Base-by-base conservation (phyloP, 2,888 invertebrate species). In the Griposia aprilina region DNA sequence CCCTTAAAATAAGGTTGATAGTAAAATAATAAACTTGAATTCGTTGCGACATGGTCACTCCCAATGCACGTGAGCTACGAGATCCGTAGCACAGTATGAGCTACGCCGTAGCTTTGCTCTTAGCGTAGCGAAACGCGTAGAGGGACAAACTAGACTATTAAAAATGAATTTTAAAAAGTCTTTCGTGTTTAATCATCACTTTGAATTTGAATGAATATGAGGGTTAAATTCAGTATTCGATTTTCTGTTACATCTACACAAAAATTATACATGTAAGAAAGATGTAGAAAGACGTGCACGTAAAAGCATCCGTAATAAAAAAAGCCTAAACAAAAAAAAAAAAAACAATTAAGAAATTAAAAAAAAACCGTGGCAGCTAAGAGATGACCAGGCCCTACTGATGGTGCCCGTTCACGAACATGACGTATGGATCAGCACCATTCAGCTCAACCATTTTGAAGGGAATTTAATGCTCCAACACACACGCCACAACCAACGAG, bases 91-190 rank as follows among this genome's bases (percentile, higher is more conserved):
- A 48, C 20, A 68, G 23, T 10, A 23, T 23, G 30, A 23, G 50
- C 67, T 68, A 68, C 67, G 50, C 8, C 50, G 67, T 68, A 68
- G 50, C 67, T 50, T 20, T 5, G 1, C 30, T 50, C 15, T 66
- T 48, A 30, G 30, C 50, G 67, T 67, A 67, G 26, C 48, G 1
- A 20, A 67, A 4, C 8, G 13, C 67, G 26, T 50, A 50, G 15
- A 30, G 30, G 26, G 20, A 30, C 30, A 50, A 68, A 50, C 1
- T 0, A 23, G 1, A 50, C 23, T 68, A 23, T 52, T 50, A 15
- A 50, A 26, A 30, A 26, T 26, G 0, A 1, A 6, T 17, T 17
- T n/a, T 2, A 2, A 36, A 36, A 36, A 2, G 17, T 63, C 7
- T 23, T 30, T 30, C 6, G 20, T 23, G 3, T 63, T 15, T 15